Evolutionary conservation across 2,888 invertebrate genomes (phyloP).

Genomic region (Caenorhabditis parvicauda): DNA sequence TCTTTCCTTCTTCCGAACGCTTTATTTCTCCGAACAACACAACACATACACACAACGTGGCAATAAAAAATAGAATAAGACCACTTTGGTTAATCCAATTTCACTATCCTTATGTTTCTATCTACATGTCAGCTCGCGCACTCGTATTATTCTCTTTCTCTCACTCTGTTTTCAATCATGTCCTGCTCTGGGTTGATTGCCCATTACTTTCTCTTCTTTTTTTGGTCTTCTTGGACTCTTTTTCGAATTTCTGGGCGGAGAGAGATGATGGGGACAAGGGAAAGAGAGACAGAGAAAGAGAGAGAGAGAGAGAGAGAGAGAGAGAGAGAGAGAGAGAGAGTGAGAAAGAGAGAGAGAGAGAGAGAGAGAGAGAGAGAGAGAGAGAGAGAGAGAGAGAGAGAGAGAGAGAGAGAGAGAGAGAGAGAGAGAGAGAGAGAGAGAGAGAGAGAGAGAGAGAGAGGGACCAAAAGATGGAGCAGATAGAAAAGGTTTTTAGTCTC

Average conservation of each 20-base stretch:
- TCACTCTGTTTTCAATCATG: no score
- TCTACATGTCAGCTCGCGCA: no score
- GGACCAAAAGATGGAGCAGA: slow-evolving; percentile 6
- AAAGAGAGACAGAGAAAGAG: neutral
- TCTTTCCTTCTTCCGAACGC: no score
- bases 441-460: neutral
- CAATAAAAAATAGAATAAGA: no score
- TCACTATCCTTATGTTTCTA: no score
- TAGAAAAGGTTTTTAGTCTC: no score
- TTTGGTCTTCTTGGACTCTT: neutral
- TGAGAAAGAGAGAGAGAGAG: neutral
- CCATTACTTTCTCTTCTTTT: neutral
- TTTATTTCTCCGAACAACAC: no score
- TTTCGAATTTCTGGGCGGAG: slow-evolving; percentile 1
- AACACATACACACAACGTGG: no score
- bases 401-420: neutral
- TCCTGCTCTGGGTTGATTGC: no score
- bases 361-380: neutral
- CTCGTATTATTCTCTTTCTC: no score
- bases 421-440: neutral
- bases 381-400: neutral
- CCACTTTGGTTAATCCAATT: no score
- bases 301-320: neutral
- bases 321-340: neutral
- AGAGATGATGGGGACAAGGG: slow-evolving; percentile 2